A percentile compares a stretch with the other conserved stretches of the same genome.
These are phyloP conservation scores for Drosophila infuscata DNA, from an alignment of 2,888 invertebrate species.

Conservation along the genomic window DNA sequence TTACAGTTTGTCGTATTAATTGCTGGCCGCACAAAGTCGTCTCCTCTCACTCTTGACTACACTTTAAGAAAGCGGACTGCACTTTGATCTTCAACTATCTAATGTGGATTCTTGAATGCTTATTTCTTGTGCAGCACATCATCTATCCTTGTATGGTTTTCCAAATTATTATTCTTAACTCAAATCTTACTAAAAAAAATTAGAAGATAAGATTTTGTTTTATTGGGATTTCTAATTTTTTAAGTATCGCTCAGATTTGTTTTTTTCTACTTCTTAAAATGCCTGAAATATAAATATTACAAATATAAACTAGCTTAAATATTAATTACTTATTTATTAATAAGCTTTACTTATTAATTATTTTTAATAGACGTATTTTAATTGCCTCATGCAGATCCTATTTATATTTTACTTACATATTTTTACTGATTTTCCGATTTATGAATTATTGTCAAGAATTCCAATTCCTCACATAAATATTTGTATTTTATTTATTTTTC, in stretches of 20 bases:
- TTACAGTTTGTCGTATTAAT: conserved; percentile 82
- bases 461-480: neutral
- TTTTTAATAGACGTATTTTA: neutral
- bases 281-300: neutral
- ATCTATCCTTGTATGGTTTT: neutral
- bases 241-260: neutral
- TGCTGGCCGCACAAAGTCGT: conserved; percentile 56
- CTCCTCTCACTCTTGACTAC: conserved; percentile 8
- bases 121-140: neutral
- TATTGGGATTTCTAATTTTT: neutral
- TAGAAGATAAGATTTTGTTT: neutral
- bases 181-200: no score
- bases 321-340: neutral
- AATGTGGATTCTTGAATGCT: neutral
- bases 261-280: neutral
- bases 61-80: conserved; percentile 26
- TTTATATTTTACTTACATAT: neutral
- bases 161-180: neutral
- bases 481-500: neutral
- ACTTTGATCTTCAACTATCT: neutral
- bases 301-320: neutral
- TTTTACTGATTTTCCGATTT: neutral
- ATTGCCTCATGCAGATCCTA: no score
- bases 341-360: neutral
- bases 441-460: neutral